A percentile compares a stretch with the other conserved stretches of the same genome.
These are phyloP conservation scores for Cyprinodon variegatus DNA, from an alignment of 2,113 vertebrate genomes.

Conservation along the genomic window DNA sequence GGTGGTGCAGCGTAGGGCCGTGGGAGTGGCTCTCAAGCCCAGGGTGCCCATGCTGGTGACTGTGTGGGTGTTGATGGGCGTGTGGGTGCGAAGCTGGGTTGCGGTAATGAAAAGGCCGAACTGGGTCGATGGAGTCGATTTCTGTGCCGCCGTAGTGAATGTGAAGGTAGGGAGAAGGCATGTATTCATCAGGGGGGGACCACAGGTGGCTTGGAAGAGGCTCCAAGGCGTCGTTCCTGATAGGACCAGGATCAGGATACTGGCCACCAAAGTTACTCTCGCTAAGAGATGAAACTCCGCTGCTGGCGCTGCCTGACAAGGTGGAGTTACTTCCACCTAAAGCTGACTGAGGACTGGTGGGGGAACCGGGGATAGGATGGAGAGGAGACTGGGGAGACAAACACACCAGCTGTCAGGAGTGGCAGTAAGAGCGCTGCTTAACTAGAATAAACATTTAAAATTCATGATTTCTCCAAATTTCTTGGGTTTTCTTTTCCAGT, in stretches of 20 bases:
- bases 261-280: conserved; percentile 89
- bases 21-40: conserved; percentile 87
- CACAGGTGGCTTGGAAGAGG: conserved; percentile 91
- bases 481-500: not conserved
- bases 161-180: conserved; percentile 90
- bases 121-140: conserved; percentile 88
- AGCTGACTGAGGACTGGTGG: conserved; percentile 93
- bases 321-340: conserved; percentile 95
- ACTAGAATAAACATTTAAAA: not conserved
- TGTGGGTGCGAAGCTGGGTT: conserved; percentile 90
- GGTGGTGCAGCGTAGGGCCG: conserved; percentile 78
- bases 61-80: conserved; percentile 65
- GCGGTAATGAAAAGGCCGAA: conserved; percentile 92
- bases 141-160: conserved; percentile 93
- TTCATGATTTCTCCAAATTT: not conserved
- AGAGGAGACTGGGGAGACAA: conserved; percentile 87
- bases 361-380: conserved; percentile 93
- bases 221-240: conserved; percentile 91
- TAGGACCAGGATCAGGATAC: conserved; percentile 80
- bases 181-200: conserved; percentile 89
- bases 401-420: conserved; percentile 8
- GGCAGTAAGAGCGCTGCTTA: not conserved
- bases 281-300: conserved; percentile 93
- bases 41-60: conserved; percentile 70
- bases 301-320: conserved; percentile 95